These are phyloP conservation scores for Monodelphis domestica DNA, from an alignment of 2,797 vertebrate genomes.

Conservation along the genomic window DNA sequence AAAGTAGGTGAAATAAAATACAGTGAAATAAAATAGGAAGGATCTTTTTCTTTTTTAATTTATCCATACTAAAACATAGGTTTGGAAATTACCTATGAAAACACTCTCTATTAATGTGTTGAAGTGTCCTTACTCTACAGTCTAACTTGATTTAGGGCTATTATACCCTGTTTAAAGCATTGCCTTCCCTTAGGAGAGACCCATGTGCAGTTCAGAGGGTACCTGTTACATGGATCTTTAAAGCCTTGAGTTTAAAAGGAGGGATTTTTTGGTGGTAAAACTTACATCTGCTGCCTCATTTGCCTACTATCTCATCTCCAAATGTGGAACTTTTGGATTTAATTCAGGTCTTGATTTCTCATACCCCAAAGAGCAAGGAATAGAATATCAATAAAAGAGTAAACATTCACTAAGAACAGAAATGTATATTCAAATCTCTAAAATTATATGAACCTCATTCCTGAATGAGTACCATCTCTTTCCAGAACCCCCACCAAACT, in stretches of 20 bases:
- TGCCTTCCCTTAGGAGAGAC: neutral
- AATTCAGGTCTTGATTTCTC: neutral
- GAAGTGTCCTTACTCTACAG: slow-evolving; percentile 14
- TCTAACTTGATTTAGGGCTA: neutral
- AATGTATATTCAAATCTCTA: neutral
- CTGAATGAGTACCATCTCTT: neutral
- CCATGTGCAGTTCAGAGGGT: neutral
- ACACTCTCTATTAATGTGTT: neutral
- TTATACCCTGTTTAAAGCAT: neutral
- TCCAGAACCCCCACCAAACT: neutral
- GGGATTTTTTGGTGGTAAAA: neutral
- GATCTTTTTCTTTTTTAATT: neutral
- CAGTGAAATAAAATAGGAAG: neutral
- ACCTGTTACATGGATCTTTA: neutral
- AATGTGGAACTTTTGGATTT: neutral
- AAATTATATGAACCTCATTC: neutral
- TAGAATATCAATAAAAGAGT: neutral
- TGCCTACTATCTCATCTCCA: neutral
- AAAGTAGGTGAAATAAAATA: neutral
- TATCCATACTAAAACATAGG: slow-evolving; percentile 23
- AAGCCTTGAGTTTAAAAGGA: neutral
- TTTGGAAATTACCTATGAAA: slow-evolving; percentile 18
- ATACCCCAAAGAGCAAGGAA: neutral
- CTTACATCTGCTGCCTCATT: neutral
- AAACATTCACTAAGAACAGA: neutral